phyloP scores from a whole-genome alignment of 1,140 invertebrate species.

The Saccostrea glomerata region DNA sequence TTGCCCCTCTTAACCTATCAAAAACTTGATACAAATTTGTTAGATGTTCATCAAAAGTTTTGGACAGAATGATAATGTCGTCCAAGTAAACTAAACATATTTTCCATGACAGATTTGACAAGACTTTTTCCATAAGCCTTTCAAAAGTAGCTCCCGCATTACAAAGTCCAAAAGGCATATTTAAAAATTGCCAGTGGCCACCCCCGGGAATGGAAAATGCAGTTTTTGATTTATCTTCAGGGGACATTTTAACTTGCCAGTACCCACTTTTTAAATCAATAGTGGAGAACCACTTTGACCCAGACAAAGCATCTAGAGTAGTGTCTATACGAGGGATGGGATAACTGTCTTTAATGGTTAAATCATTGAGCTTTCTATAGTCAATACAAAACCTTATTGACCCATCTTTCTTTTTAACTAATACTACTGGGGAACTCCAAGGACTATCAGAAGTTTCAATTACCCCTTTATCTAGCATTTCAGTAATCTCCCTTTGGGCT shows the following conservation, averaged over 20 bases:
- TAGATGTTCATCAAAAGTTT: slow-evolving; percentile 50
- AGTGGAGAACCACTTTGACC: too few species aligned
- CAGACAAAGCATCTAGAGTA: too few species aligned
- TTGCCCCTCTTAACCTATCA: too few species aligned
- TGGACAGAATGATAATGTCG: slow-evolving; percentile 55
- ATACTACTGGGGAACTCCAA: slow-evolving; percentile 12
- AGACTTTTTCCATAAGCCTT: slow-evolving; percentile 61
- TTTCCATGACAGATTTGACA: slow-evolving; percentile 20
- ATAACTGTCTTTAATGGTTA: too few species aligned
- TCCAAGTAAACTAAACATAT: slow-evolving; percentile 58
- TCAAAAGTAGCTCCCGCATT: slow-evolving; percentile 66
- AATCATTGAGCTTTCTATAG: slow-evolving; percentile 32
- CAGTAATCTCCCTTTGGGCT: too few species aligned
- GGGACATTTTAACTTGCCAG: slow-evolving; percentile 9
- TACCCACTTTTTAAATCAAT: too few species aligned
- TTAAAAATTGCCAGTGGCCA: slow-evolving; percentile 55
- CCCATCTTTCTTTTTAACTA: slow-evolving; percentile 25
- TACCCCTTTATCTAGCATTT: slow-evolving; percentile 34
- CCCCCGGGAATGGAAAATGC: slow-evolving; percentile 54
- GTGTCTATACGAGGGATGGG: too few species aligned
- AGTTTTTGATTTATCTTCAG: slow-evolving; percentile 67
- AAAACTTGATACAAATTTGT: too few species aligned
- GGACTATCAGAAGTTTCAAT: not conserved
- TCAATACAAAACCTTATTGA: slow-evolving; percentile 31
- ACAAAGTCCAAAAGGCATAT: slow-evolving; percentile 65